Percentiles rank a stretch among this genome's conserved stretches.
Conservation (phyloP, 2,888 invertebrate genomes). For the Thera obeliscata region DNA sequence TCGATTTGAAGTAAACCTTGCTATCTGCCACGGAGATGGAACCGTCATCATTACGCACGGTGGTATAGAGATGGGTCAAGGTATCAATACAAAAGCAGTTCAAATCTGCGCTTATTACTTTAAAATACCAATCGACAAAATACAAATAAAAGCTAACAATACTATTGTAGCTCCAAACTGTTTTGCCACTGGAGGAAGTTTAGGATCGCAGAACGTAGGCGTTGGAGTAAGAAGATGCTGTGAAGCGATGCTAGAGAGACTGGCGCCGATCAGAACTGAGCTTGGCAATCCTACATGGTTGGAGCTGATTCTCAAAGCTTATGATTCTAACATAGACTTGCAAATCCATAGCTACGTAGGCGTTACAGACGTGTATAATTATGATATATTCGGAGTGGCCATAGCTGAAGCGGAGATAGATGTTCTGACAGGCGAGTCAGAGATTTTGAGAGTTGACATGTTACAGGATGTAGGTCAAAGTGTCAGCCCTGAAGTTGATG, state of each 20-base stretch:
- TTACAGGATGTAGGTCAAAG: conserved; percentile 87
- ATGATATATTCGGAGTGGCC: conserved; percentile 80
- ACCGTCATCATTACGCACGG: conserved; percentile 86
- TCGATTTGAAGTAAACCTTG: conserved; percentile 78
- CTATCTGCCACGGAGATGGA: conserved; percentile 85
- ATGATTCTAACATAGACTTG: conserved; percentile 53
- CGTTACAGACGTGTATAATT: conserved; percentile 46
- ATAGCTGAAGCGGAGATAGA: conserved; percentile 88
- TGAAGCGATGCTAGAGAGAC: conserved; percentile 68
- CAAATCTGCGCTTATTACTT: conserved; percentile 87
- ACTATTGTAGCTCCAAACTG: conserved; percentile 86
- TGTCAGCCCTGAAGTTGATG: conserved; percentile 86
- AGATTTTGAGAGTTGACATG: conserved; percentile 85
- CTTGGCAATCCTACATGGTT: conserved; percentile 75
- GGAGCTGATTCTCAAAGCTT: conserved; percentile 76
- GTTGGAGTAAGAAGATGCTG: conserved; percentile 81
- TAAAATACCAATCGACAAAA: conserved; percentile 85
- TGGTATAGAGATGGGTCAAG: conserved; percentile 89
- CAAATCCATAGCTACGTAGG: conserved; percentile 55
- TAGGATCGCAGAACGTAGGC: conserved; percentile 87
- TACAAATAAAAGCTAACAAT: conserved; percentile 86
- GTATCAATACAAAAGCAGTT: conserved; percentile 87
- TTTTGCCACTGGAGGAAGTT: conserved; percentile 86
- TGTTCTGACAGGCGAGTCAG: conserved; percentile 87
- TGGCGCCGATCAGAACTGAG: conserved; percentile 68